Percentiles rank a stretch among this genome's conserved stretches.
These are phyloP conservation scores for Brachionichthys hirsutus DNA, from an alignment of 2,113 vertebrate genomes.

Conservation along the genomic window DNA sequence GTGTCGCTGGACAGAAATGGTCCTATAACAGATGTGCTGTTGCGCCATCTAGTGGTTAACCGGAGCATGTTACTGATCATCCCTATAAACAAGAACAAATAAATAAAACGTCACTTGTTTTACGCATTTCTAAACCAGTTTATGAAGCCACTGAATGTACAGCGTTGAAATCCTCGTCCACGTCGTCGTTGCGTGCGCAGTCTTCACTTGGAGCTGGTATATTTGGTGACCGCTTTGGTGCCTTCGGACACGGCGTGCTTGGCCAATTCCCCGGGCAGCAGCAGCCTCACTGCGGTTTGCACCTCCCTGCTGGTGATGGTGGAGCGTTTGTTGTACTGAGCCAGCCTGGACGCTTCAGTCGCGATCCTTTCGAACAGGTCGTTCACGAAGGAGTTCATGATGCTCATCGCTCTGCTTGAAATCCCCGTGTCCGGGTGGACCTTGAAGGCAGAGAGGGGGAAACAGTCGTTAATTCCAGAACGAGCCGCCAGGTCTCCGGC, in stretches of 20 bases:
- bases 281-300: constrained; percentile 77
- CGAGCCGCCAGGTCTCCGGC: background rate
- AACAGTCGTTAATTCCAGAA: too few species aligned
- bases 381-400: constrained; percentile 83
- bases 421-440: constrained; percentile 81
- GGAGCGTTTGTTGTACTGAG: constrained; percentile 80
- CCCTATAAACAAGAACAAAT: rapidly evolving
- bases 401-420: constrained; percentile 80
- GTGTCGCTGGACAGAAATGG: too few species aligned
- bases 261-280: constrained; percentile 81
- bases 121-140: constrained; percentile 17
- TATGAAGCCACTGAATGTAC: background rate
- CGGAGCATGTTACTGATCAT: background rate
- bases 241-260: constrained; percentile 82
- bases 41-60: constrained; percentile 45
- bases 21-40: background rate
- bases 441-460: constrained; percentile 12
- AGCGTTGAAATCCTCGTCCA: background rate
- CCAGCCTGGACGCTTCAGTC: constrained; percentile 78
- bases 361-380: constrained; percentile 80
- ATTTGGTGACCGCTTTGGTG: constrained; percentile 81
- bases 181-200: rapidly evolving
- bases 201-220: constrained; percentile 81
- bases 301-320: constrained; percentile 82
- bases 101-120: background rate